Conservation (phyloP, 30 jellyfish, hydroid and myxozoan genomes). For the Nemopilema nomurai region DNA sequence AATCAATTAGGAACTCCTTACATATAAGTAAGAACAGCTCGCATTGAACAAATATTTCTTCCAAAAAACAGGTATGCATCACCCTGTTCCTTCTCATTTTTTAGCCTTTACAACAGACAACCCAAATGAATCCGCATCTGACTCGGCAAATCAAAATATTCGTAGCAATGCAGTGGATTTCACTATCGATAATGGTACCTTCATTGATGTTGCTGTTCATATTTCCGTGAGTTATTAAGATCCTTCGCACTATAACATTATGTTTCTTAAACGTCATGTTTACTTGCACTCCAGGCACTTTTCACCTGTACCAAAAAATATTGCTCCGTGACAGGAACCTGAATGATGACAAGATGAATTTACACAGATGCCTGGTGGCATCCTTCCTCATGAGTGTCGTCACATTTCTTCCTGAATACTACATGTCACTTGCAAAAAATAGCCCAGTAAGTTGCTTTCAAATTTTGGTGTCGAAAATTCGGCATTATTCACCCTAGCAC, state of each 20-base stretch:
- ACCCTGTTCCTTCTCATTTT: too few species aligned
- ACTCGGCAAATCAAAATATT: slow-evolving; percentile 40
- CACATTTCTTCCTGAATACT: slow-evolving; percentile 47
- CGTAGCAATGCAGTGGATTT: slow-evolving; percentile 69
- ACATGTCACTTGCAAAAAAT: slow-evolving; percentile 5
- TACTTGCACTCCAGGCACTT: too few species aligned
- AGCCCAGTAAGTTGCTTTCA: slow-evolving; percentile 14
- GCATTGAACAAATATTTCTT: too few species aligned
- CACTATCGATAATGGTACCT: slow-evolving; percentile 62
- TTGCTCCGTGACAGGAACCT: slow-evolving; percentile 6
- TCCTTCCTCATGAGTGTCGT: slow-evolving; percentile 49
- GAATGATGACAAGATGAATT: slow-evolving; percentile 36
- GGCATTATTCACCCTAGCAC: background rate
- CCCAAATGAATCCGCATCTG: slow-evolving; percentile 27
- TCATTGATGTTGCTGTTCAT: slow-evolving; percentile 51
- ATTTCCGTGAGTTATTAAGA: slow-evolving; percentile 56
- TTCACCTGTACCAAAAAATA: background rate
- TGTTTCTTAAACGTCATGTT: background rate
- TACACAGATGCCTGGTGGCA: slow-evolving; percentile 37
- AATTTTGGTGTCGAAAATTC: too few species aligned
- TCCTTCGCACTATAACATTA: background rate
- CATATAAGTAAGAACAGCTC: too few species aligned
- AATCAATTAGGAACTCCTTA: too few species aligned
- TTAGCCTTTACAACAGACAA: slow-evolving; percentile 30
- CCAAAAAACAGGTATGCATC: too few species aligned